Conservation (phyloP, 2,113 vertebrate genomes). For the Plestiodon gilberti region DNA sequence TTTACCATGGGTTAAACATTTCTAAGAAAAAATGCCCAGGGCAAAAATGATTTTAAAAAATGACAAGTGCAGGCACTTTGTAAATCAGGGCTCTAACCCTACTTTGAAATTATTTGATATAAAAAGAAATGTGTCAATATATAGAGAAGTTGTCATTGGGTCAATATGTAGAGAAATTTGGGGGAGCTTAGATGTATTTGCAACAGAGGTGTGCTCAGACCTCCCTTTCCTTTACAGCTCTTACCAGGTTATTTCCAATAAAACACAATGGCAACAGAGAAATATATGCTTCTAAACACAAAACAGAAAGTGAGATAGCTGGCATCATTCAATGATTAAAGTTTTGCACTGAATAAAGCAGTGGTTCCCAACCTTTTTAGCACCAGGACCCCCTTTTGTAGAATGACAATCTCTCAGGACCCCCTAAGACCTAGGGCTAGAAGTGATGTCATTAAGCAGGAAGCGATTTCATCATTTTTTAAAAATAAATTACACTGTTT, state of each 20-base stretch:
- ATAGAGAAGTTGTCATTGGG: no score
- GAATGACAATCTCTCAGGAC: no score
- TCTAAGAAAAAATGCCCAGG: no score
- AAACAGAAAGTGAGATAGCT: slow-evolving; percentile 58
- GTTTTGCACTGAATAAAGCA: slow-evolving; percentile 56
- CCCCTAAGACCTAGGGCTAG: no score
- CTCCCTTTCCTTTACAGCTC: slow-evolving; percentile 59
- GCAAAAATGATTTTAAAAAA: background rate
- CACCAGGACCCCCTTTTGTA: no score
- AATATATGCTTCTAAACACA: slow-evolving; percentile 63
- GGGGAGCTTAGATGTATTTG: background rate
- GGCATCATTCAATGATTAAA: slow-evolving; percentile 66
- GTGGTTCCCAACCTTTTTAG: no score
- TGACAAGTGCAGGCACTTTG: background rate
- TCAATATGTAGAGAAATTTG: no score
- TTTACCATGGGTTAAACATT: no score
- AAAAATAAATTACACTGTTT: no score
- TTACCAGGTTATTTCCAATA: slow-evolving; percentile 63
- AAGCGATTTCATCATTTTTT: no score
- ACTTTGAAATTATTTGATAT: fast-evolving
- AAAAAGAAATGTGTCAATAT: background rate
- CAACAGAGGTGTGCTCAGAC: slow-evolving; percentile 35
- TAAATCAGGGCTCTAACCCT: fast-evolving
- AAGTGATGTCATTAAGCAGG: no score
- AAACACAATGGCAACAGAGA: slow-evolving; percentile 50